phyloP scores from a whole-genome alignment of 2,888 invertebrate genomes.

The Melieria omissa region DNA sequence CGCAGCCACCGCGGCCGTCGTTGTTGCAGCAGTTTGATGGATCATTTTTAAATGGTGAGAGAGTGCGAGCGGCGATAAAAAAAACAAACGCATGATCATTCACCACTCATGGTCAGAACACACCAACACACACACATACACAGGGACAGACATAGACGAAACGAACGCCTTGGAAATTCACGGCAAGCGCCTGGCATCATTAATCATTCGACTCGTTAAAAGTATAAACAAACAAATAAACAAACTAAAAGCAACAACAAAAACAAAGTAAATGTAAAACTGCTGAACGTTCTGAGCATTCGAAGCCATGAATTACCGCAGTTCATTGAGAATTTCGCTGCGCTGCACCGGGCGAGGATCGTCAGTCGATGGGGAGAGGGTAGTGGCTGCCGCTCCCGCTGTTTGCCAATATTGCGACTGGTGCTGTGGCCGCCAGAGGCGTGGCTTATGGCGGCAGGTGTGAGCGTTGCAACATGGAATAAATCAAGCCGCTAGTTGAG shows the following conservation, averaged over 20 bases:
- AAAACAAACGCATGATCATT: conserved; percentile 43
- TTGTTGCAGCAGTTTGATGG: conserved; percentile 34
- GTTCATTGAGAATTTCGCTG: conserved; percentile 27
- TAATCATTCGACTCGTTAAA: conserved; percentile 45
- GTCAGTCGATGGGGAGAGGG: background rate
- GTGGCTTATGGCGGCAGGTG: conserved; percentile 43
- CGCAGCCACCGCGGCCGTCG: too few species aligned
- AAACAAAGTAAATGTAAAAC: background rate
- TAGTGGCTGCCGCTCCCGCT: background rate
- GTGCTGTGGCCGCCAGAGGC: conserved; percentile 41
- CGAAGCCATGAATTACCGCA: conserved; percentile 24
- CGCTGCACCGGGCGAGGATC: background rate
- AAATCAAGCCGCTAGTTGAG: conserved; percentile 11
- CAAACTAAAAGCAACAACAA: background rate
- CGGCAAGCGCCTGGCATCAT: conserved; percentile 37
- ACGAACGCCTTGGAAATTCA: conserved; percentile 36
- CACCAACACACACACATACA: conserved; percentile 12
- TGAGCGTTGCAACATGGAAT: conserved; percentile 28
- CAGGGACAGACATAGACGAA: conserved; percentile 9
- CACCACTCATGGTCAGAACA: conserved; percentile 23
- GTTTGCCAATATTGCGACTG: background rate
- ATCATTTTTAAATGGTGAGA: conserved; percentile 41
- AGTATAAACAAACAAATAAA: background rate
- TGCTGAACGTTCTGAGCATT: background rate
- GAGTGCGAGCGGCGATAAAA: conserved; percentile 21